Conservation (phyloP, 2,797 vertebrate genomes). For the Takifugu rubripes region DNA sequence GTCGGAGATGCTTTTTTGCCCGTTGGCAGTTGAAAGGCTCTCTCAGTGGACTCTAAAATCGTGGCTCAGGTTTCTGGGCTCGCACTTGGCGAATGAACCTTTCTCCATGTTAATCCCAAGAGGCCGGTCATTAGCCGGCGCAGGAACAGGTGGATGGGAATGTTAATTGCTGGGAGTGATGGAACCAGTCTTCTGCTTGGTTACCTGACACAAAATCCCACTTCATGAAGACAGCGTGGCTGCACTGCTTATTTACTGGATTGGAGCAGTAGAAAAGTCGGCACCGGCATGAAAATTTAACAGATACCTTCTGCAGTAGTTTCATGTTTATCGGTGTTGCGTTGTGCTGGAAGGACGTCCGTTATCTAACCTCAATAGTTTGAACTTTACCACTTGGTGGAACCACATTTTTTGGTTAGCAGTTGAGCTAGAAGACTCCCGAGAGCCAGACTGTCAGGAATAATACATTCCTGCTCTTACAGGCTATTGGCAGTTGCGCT, state of each 20-base stretch:
- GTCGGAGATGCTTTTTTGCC: slow-evolving; percentile 40
- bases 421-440: no score
- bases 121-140: slow-evolving; percentile 49
- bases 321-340: no score
- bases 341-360: no score
- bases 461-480: background rate
- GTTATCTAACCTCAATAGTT: no score
- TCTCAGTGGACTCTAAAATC: slow-evolving; percentile 50
- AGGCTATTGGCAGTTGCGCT: background rate
- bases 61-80: slow-evolving; percentile 52
- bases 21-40: slow-evolving; percentile 35
- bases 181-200: slow-evolving; percentile 21
- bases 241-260: background rate
- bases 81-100: slow-evolving; percentile 47
- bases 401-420: no score
- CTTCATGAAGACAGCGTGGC: background rate
- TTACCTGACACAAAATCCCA: background rate
- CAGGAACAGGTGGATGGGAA: slow-evolving; percentile 61
- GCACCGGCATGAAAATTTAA: no score
- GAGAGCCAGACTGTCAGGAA: background rate
- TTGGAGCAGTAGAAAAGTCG: no score
- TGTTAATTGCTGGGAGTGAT: slow-evolving; percentile 20
- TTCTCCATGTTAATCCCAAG: slow-evolving; percentile 49
- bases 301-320: no score
- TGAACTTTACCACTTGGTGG: no score